A percentile compares a stretch with the other conserved stretches of the same genome.
Conservation (phyloP, 2,797 vertebrate species). For the Pantherophis alleghaniensis region DNA sequence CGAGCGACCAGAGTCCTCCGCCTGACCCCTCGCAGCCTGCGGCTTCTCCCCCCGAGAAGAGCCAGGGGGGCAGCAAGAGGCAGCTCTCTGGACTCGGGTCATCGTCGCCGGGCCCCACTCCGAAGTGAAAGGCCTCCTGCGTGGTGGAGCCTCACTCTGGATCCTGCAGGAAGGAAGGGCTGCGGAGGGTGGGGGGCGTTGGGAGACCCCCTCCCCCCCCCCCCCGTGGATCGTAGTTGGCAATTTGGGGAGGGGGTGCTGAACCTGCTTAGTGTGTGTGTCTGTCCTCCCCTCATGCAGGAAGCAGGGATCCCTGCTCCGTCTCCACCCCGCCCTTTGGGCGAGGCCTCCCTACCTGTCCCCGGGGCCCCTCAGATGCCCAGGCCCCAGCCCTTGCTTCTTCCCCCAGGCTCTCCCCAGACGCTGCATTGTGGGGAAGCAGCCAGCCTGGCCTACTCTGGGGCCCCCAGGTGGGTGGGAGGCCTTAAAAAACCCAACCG, state of each 20-base stretch:
- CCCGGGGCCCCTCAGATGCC: background rate
- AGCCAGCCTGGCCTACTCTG: background rate
- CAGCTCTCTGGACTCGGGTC: background rate
- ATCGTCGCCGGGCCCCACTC: background rate
- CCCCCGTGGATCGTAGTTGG: background rate
- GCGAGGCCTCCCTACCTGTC: background rate
- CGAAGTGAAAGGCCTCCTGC: background rate
- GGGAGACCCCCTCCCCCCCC: background rate
- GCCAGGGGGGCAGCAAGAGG: background rate
- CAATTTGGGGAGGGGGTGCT: background rate
- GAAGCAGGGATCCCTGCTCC: background rate
- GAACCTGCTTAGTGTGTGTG: background rate
- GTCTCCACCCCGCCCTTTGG: background rate
- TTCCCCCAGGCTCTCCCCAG: background rate
- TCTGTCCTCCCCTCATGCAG: background rate
- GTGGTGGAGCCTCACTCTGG: background rate
- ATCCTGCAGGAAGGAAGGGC: background rate
- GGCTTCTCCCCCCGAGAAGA: background rate
- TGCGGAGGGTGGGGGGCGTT: rapidly evolving
- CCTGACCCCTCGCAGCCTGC: background rate
- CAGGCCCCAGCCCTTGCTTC: rapidly evolving
- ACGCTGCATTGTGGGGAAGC: background rate
- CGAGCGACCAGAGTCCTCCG: background rate
- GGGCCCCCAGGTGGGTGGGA: background rate
- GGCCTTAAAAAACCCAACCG: background rate